phyloP scores from a whole-genome alignment of 2,113 vertebrate species.

The Trogon surrucura region DNA sequence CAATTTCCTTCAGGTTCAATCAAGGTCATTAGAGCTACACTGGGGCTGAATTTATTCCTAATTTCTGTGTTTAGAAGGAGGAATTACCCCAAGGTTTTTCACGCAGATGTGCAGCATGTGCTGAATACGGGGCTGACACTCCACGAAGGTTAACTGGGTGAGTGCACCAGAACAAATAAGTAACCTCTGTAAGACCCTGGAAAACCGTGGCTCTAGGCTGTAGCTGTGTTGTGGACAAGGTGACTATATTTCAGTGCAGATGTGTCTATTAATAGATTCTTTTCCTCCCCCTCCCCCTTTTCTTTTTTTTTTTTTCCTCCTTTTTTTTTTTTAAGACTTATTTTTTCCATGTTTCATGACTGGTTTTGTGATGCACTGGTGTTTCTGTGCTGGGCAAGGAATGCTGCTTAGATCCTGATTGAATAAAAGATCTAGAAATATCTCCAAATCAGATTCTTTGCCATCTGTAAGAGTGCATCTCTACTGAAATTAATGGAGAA shows the following conservation, averaged over 20 bases:
- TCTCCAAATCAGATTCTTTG: not conserved
- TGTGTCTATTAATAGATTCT: too few relatives aligned
- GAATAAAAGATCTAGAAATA: not conserved
- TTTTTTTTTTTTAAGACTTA: too few relatives aligned
- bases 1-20: slow-evolving; percentile 12
- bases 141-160: not conserved
- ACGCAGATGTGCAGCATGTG: not conserved
- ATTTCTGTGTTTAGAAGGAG: not conserved
- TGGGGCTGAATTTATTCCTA: not conserved
- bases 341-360: not conserved
- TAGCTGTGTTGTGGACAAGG: not conserved
- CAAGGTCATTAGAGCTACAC: not conserved
- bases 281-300: too few relatives aligned
- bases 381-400: not conserved
- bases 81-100: not conserved
- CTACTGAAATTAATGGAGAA: not conserved
- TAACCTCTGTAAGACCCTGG: not conserved
- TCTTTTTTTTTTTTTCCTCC: too few relatives aligned
- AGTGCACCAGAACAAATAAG: not conserved
- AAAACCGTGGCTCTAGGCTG: not conserved
- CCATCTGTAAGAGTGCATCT: accelerated
- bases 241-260: not conserved
- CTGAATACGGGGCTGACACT: not conserved
- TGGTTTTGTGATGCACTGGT: not conserved
- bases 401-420: not conserved